Evolutionary conservation across 2,113 vertebrate species (phyloP), one percentile per base, ranked within the genome.

Genomic region (Pycnonotus jocosus): DNA sequence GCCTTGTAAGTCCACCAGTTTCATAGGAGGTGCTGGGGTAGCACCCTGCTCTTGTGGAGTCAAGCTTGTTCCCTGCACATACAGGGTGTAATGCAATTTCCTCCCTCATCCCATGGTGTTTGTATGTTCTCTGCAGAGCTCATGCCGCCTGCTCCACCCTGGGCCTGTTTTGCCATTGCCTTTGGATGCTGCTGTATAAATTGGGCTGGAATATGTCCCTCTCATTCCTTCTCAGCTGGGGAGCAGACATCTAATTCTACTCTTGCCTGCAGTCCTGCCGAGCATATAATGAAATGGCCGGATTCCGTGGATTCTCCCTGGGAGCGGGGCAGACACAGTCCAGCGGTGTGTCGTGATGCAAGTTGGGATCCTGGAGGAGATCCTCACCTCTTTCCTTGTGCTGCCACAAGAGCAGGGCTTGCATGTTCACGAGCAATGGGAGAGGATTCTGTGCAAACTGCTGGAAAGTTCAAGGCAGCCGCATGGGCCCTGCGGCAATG

Each of bases 401-500:
- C 79, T 78, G 57, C 51, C 38, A 0, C 1, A 30, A 53, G 31
- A 91, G 33, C 35, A 37, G 58, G 22, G 60, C 51, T 78, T 11
- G 12, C 0, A 1, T 13, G 27, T 9, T 53, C 2, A 1, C 0
- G 4, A 80, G 47, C 0, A 0, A 22, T 1, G 19, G 51, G 62
- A 0, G 0, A 86, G 65, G 61, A 44, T 66, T 72, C 77, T 84
- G 81, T 7, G 1, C 28, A 16, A 56, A 76, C 88, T 93, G 83
- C 24, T 0, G 7, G 18, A 28, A 51, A 78, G 81, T 64, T 76
- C 73, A 66, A 54, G 78, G 44, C 51, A 44, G 87, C 57, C 11
- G 0, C 0, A 2, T 47, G 62, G 48, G 25, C 69, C 71, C 73
- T 2, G 3, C 0, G 0, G 68, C 7, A 0, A 58, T n/a, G 56